phyloP scores from a whole-genome alignment of 2,113 vertebrate species.

The Garra rufa region DNA sequence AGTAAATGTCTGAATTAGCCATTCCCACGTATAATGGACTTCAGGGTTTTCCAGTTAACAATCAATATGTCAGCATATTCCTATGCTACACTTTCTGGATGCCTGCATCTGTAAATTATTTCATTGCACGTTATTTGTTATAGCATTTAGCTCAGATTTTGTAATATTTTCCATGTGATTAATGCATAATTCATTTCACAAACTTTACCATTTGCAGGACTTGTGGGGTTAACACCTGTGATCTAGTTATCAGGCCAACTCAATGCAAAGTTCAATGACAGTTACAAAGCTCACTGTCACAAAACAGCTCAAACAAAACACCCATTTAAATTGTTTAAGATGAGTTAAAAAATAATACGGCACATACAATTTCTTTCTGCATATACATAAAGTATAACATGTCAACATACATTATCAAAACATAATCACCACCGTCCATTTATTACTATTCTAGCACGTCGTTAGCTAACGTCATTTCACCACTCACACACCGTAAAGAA shows the following conservation, averaged over 20 bases:
- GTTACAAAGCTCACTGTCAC: background rate
- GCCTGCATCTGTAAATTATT: background rate
- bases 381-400: background rate
- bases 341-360: background rate
- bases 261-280: conserved; percentile 27
- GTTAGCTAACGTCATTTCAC: background rate
- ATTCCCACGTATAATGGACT: background rate
- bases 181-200: background rate
- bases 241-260: conserved; percentile 5
- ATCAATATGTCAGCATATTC: background rate
- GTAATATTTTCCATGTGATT: background rate
- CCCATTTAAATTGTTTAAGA: too few relatives aligned
- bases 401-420: background rate
- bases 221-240: background rate
- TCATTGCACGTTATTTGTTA: background rate
- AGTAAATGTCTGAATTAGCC: background rate
- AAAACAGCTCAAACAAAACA: background rate
- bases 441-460: background rate
- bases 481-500: background rate
- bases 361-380: background rate
- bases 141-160: background rate
- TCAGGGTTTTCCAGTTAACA: background rate
- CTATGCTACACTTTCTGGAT: background rate
- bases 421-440: background rate
- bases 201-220: background rate